Evolutionary conservation across 2,113 vertebrate genomes (phyloP), one percentile per base, ranked within the genome.

Genomic region (Parotia lawesii): DNA sequence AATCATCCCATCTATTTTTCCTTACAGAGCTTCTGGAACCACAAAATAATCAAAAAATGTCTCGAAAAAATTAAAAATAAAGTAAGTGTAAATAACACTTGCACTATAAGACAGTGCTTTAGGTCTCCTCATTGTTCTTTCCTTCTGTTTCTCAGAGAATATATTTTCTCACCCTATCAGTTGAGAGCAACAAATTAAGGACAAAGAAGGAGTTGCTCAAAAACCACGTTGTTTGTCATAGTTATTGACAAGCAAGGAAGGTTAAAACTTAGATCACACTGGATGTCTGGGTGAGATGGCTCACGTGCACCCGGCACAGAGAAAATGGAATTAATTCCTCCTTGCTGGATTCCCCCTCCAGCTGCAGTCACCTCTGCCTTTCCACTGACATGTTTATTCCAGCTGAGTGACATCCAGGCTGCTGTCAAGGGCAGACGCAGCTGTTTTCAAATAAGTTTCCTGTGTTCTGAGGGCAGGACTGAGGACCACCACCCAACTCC

Each of bases 251-350:
- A 83, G 27, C 5, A 62, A 79, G 10, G 25, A 80, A 77, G 8
- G 17, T 54, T 73, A 83, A 67, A 87, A 76, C 14, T 45, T 53
- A 37, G 20, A 67, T 74, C 16, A 58, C 22, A 44, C 38, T 71
- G 65, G 42, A 60, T 27, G 15, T 31, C 47, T 71, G 28, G 5
- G 28, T 86, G 72, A 67, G 76, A 28, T 28, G 33, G 19, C 5
- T 92, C 13, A 14, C 0, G 0, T 53, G n/a, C 18, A 67, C 3
- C 0, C 1, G 14, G 20, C 31, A 62, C 22, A 77, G 35, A 56
- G 28, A 82, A 62, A 33, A 60, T 4, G 44, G 16, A 66, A 69
- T 76, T 40, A 54, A 38, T 47, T 76, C 33, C 27, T 64, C 27
- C 28, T 58, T 69, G 7, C 4, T 90, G 51, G 35, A 50, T 62